Conservation (phyloP, 2,113 vertebrate genomes). For the Cathartes aura region DNA sequence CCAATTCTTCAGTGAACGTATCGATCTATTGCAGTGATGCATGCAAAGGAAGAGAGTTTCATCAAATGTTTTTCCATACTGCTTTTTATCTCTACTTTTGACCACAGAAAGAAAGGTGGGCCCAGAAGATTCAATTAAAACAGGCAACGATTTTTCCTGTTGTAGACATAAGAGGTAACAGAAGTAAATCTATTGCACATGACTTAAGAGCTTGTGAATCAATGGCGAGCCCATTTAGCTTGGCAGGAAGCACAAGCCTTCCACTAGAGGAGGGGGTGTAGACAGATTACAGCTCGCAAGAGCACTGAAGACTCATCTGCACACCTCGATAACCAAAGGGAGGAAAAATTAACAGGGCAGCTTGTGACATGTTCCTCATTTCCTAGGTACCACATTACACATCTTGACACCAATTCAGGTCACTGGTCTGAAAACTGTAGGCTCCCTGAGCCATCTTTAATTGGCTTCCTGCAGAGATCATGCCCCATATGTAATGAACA, state of each 20-base stretch:
- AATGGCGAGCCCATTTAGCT: background rate
- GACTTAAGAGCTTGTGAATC: background rate
- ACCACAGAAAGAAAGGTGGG: background rate
- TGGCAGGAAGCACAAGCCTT: background rate
- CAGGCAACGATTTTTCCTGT: background rate
- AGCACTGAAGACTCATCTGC: background rate
- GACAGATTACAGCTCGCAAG: background rate
- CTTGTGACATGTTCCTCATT: background rate
- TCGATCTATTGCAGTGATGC: background rate
- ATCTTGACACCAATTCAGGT: background rate
- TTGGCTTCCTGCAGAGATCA: background rate
- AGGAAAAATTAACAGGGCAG: background rate
- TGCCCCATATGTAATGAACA: rapidly evolving
- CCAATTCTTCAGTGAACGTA: background rate
- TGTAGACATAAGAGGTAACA: background rate
- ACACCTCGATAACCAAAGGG: background rate
- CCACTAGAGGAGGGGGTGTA: background rate
- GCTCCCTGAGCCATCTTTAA: background rate
- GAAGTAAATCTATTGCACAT: background rate
- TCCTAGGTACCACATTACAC: background rate
- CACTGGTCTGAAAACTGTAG: background rate
- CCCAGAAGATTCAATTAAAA: background rate
- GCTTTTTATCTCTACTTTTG: background rate
- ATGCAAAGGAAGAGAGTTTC: background rate
- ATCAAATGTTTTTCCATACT: background rate